Base-by-base conservation (phyloP, 1,140 invertebrate genomes). In the Drosophila teissieri region DNA sequence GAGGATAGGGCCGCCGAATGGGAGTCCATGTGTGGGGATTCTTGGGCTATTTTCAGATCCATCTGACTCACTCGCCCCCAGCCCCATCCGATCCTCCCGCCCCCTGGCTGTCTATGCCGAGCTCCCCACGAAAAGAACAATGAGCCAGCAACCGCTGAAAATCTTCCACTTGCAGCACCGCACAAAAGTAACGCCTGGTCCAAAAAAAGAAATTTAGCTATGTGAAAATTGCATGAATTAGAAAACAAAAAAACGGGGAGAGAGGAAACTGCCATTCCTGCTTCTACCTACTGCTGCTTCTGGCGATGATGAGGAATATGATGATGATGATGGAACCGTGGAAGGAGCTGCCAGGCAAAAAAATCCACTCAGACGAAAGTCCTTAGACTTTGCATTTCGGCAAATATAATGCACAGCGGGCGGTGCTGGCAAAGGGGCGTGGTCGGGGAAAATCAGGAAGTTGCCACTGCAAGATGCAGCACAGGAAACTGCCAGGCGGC, bases 311-410 rank as follows among this genome's bases (percentile, higher is more conserved):
- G 55, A 12, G 46, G 58, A 15, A 34, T 44, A 14, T 34, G 49
- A 44, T 54, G 62, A 69, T 34, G 63, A 37, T 70, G 67, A 68
- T 46, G 67, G 10, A 69, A 39, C 22, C 45, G 64, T 56, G 44
- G 67, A 56, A 49, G 67, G 17, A 40, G 64, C 19, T 70, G 80
- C 73, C 82, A 72, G 67, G 63, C 45, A 61, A 73, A 80, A 31
- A 81, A 88, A 88, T 91, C 88, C 88, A 91, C 88, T 91, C 88
- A 91, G 88, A 91, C 88, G 69, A 91, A 91, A 91, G 88, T 91
- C 88, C 88, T 91, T 91, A 91, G 88, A 91, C 88, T 86, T 75
- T 76, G 78, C 88, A 78, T 88, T 91, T 91, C 84, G 82, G 88
- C 79, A 76, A 86, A 86, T 80, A 89, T 88, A 86, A 78, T 78